Percentiles rank a stretch among this genome's conserved stretches.
Evolutionary conservation across 2,113 vertebrate species (phyloP).

Genomic region (Piaya cayana): DNA sequence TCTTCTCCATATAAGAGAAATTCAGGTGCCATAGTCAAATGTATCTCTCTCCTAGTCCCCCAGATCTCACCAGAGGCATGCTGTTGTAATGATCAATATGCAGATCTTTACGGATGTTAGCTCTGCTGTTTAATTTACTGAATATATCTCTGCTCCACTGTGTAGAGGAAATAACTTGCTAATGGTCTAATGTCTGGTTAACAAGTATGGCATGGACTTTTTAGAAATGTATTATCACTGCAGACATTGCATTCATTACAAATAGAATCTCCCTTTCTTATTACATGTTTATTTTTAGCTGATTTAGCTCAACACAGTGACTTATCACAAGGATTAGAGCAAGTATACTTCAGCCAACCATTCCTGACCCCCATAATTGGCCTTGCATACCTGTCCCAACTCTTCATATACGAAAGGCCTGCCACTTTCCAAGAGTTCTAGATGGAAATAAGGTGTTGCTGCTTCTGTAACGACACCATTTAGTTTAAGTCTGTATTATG

Average conservation of each 20-base stretch:
- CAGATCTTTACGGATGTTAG: background rate
- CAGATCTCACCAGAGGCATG: background rate
- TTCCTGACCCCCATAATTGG: background rate
- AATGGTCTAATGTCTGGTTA: background rate
- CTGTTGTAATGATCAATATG: background rate
- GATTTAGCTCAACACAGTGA: background rate
- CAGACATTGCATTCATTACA: background rate
- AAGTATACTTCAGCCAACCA: background rate
- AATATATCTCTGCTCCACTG: background rate
- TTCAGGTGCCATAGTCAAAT: background rate
- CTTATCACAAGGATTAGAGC: background rate
- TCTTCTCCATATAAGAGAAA: background rate
- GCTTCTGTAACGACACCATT: background rate
- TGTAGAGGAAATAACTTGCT: background rate
- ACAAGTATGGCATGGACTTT: background rate
- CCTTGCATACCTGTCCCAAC: background rate
- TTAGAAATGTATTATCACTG: background rate
- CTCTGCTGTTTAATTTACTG: background rate
- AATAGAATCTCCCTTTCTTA: background rate
- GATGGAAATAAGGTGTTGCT: background rate
- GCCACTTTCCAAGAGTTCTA: background rate
- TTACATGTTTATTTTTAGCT: background rate
- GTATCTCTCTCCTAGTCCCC: background rate
- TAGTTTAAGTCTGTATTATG: background rate
- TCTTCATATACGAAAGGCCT: background rate